Evolutionary conservation across 2,888 invertebrate species (phyloP).

Genomic region (Morpho achilles): DNA sequence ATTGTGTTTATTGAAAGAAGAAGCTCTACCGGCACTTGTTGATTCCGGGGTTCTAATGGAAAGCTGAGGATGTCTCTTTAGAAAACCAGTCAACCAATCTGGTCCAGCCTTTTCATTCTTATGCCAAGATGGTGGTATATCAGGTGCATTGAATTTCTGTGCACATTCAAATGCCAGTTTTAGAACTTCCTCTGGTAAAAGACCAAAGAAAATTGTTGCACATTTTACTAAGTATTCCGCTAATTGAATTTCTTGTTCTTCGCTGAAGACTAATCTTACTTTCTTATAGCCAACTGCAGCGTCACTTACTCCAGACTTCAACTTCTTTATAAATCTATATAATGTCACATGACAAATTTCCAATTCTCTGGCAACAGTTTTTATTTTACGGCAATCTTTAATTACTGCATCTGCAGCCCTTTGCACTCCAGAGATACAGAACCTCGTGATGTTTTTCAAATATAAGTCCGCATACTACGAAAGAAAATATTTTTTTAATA

Average conservation of each 20-base stretch:
- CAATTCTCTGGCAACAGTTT: neutral
- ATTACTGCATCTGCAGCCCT: constrained; percentile 8
- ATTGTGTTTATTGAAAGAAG: constrained; percentile 24
- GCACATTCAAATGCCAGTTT: constrained; percentile 9
- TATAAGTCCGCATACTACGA: too few species aligned
- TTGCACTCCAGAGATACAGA: constrained; percentile 3
- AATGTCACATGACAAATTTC: constrained; percentile 6
- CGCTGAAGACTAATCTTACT: neutral
- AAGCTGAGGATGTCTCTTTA: neutral
- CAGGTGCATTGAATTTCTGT: neutral
- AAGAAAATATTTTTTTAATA: too few species aligned
- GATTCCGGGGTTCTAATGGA: constrained; percentile 32
- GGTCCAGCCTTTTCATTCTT: constrained; percentile 2
- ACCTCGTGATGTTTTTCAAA: neutral
- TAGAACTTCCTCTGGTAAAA: constrained; percentile 1
- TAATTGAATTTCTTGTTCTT: neutral
- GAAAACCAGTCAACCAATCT: constrained; percentile 5
- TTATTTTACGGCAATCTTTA: neutral
- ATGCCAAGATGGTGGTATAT: constrained; percentile 5
- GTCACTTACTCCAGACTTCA: neutral
- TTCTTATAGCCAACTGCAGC: neutral
- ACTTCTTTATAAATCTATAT: constrained; percentile 2
- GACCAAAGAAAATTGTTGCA: constrained; percentile 6
- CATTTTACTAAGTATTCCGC: constrained; percentile 6
- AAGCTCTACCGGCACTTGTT: constrained; percentile 29